phyloP scores from a whole-genome alignment of 2,888 invertebrate genomes.

The Drosophila nr. fundita region DNA sequence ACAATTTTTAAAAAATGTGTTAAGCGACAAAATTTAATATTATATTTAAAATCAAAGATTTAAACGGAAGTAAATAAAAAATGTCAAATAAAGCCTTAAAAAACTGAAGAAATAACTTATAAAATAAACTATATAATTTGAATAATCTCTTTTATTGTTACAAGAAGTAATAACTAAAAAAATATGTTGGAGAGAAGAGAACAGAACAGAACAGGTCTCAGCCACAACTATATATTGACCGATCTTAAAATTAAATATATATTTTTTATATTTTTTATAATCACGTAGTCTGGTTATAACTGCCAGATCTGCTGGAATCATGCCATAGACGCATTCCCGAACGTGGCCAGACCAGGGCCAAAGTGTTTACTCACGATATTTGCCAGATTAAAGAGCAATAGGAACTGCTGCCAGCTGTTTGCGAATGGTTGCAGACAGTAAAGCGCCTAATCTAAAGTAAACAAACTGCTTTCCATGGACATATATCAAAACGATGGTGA shows the following conservation, averaged over 20 bases:
- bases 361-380: conserved; percentile 50
- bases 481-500: not conserved
- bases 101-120: not conserved
- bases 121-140: not conserved
- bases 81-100: not conserved
- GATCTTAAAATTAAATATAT: not conserved
- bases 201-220: not conserved
- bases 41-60: not conserved
- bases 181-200: not conserved
- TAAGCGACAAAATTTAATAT: not conserved
- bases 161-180: not conserved
- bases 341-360: conserved; percentile 13
- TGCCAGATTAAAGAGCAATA: conserved; percentile 17
- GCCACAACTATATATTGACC: not conserved
- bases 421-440: conserved; percentile 9
- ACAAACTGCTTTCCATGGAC: conserved; percentile 22
- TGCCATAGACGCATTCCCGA: conserved; percentile 25
- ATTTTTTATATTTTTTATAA: not conserved
- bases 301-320: conserved; percentile 18
- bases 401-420: conserved; percentile 9
- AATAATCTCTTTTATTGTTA: not conserved
- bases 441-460: conserved; percentile 42
- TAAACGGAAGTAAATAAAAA: not conserved
- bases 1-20: not conserved
- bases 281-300: conserved; percentile 14